Percentiles rank a stretch among this genome's conserved stretches.
phyloP scores from a whole-genome alignment of 2,888 invertebrate species.

The Didymodactylos carnosus region DNA sequence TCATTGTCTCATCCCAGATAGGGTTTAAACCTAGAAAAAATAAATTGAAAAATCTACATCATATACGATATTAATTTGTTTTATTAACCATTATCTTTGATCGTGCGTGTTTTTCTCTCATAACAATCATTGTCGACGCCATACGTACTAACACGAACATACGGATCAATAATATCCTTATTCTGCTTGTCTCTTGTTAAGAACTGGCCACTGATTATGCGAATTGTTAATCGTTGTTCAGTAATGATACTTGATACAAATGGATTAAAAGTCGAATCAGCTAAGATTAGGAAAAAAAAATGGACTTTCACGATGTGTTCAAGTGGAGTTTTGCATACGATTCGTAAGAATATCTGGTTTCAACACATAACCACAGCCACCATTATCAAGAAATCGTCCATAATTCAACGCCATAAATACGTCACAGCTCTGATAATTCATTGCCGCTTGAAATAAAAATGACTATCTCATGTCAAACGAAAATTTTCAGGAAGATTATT shows the following conservation, averaged over 20 bases:
- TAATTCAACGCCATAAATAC: background rate
- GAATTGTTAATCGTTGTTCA: background rate
- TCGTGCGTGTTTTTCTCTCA: background rate
- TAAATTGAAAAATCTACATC: no score
- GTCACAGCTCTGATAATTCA: background rate
- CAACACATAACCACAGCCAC: background rate
- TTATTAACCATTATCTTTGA: background rate
- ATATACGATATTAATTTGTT: no score
- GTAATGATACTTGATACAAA: no score
- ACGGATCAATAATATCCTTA: background rate
- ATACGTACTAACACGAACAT: background rate
- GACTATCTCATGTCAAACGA: no score
- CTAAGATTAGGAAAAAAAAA: no score
- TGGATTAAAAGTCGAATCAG: no score
- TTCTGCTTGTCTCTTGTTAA: background rate
- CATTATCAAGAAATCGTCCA: background rate
- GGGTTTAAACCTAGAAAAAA: no score
- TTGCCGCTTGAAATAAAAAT: no score
- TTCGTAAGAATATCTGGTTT: background rate
- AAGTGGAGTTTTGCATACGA: no score
- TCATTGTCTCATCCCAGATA: background rate
- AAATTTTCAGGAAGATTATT: no score
- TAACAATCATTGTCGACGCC: background rate
- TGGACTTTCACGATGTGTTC: no score
- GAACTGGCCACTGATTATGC: background rate